Evolutionary conservation across 2,113 vertebrate species (phyloP).

Genomic region (Caretta caretta): DNA sequence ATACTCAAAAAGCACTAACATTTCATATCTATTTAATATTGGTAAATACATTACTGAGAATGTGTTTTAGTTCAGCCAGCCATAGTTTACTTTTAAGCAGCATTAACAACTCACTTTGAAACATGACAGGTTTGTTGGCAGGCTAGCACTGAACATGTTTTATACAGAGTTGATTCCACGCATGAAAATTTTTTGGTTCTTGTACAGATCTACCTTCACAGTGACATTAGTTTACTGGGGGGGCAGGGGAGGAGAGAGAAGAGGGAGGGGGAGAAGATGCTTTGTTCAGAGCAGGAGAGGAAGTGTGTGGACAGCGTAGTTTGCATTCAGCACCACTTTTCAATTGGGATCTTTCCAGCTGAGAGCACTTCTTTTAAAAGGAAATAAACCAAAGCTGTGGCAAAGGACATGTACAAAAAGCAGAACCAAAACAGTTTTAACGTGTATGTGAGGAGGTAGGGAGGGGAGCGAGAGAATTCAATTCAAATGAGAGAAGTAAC

Average conservation of each 20-base stretch:
- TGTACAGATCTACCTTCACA: not conserved
- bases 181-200: not conserved
- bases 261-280: not conserved
- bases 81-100: constrained; percentile 56
- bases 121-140: not conserved
- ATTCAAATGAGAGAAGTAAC: not conserved
- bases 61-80: constrained; percentile 47
- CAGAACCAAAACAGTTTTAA: not conserved
- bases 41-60: constrained; percentile 20
- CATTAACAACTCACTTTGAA: constrained; percentile 4
- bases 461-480: not conserved
- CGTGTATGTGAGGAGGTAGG: not conserved
- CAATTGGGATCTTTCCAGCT: not conserved
- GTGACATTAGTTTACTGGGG: not conserved
- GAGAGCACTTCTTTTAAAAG: not conserved
- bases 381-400: constrained; percentile 9
- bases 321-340: not conserved
- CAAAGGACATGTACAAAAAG: not conserved
- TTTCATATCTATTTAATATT: not conserved
- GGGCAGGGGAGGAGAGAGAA: not conserved
- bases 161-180: not conserved
- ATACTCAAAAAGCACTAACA: not conserved
- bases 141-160: not conserved
- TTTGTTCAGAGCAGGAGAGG: not conserved
- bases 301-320: not conserved